Conservation (phyloP, 2,113 vertebrate species). For the Haemorhous mexicanus region DNA sequence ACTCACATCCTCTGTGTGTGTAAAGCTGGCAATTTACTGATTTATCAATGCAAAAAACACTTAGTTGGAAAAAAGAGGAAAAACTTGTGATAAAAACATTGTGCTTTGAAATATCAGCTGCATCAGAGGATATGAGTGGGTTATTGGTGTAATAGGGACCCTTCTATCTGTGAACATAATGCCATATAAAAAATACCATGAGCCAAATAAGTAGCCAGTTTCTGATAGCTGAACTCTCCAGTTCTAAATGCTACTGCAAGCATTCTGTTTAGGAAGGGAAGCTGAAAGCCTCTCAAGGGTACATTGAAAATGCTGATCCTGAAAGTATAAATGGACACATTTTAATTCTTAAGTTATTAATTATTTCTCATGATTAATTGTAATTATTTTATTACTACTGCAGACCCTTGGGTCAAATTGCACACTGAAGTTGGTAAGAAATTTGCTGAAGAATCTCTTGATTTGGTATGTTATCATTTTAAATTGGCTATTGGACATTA, state of each 20-base stretch:
- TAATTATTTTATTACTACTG: slow-evolving; percentile 54
- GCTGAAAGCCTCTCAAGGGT: slow-evolving; percentile 34
- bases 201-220: not conserved
- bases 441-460: slow-evolving; percentile 31
- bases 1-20: not conserved
- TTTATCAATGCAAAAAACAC: slow-evolving; percentile 37
- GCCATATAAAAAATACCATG: not conserved
- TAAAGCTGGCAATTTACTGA: slow-evolving; percentile 51
- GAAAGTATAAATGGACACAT: slow-evolving; percentile 18
- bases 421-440: not conserved
- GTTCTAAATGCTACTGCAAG: slow-evolving; percentile 20
- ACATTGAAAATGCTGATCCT: slow-evolving; percentile 35
- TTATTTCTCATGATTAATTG: slow-evolving; percentile 56
- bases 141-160: not conserved
- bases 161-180: not conserved
- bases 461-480: slow-evolving; percentile 27
- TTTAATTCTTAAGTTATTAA: slow-evolving; percentile 57
- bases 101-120: slow-evolving; percentile 59
- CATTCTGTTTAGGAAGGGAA: slow-evolving; percentile 46
- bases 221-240: not conserved
- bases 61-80: slow-evolving; percentile 43
- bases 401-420: slow-evolving; percentile 44
- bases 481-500: slow-evolving; percentile 26
- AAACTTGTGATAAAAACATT: slow-evolving; percentile 11
- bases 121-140: not conserved